Base-by-base conservation (phyloP, 2,888 invertebrate species). In the Halocaridina rubra region DNA sequence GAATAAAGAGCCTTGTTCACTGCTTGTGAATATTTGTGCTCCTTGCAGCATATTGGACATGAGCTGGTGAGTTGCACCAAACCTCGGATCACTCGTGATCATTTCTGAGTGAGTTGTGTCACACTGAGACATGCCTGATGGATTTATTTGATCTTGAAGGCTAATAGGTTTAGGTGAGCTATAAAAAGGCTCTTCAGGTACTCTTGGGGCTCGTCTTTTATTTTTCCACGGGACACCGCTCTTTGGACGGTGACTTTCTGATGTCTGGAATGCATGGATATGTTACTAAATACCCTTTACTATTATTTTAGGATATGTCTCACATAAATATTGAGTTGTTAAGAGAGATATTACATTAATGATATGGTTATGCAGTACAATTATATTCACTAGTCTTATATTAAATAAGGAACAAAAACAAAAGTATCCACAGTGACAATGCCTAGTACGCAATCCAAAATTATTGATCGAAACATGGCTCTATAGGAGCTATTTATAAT, bases 91-190 rank as follows among this genome's bases (percentile, higher is more conserved):
- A 16, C 53, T 69, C 24, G 82, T 69, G 61, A 71, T 69, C 33
- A 78, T 33, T 8, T 59, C 57, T 13, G 82, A 78, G 57, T 77
- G 72, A n/a, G 77, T 71, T 7, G 76, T 69, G 76, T 64, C 76
- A 24, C 61, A 76, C 59, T 33, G 57, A 39, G 82, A 82, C 69
- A 67, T 39, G 29, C 29, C 61, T 32, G 77, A 77, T 22, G 67
- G 77, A 16, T 33, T 39, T n/a, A 77, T 69, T 7, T 71, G 57
- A 77, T 82, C 76, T 61, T 82, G 82, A 7, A 77, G 16, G 71
- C 32, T 71, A 29, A 59, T 61, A 4, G 82, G 82, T 46, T 82
- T 82, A n/a, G 82, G 82, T 19, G 82, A 82, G 61, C 82, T 82
- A 61, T 82, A 82, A 24, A 82, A 33, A 53, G 77, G 82, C 19